Conservation (phyloP, 1,140 invertebrate species). For the Macrobrachium nipponense region DNA sequence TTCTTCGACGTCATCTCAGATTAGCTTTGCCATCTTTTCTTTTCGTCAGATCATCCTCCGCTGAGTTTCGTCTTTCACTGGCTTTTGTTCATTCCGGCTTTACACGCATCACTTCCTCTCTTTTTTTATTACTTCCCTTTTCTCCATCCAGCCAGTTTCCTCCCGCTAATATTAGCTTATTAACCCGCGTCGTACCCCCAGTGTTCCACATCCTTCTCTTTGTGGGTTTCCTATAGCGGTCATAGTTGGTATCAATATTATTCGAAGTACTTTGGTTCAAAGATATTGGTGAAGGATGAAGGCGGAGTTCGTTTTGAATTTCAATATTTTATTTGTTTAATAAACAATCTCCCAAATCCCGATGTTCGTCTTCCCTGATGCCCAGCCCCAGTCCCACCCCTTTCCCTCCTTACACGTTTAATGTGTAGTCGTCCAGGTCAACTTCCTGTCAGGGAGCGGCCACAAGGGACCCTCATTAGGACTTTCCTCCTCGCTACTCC, state of each 20-base stretch:
- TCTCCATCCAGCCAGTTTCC: constrained; percentile 1
- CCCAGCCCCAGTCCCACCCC: not conserved
- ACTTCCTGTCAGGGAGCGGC: not conserved
- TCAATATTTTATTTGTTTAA: too few species aligned
- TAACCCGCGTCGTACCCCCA: too few species aligned
- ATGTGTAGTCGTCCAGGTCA: too few species aligned
- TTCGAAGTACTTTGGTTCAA: too few species aligned
- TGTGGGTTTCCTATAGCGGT: too few species aligned
- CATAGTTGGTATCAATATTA: too few species aligned
- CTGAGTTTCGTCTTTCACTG: not conserved
- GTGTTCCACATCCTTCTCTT: too few species aligned
- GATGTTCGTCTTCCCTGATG: too few species aligned
- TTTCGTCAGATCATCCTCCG: not conserved
- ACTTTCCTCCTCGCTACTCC: not conserved
- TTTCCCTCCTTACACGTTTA: not conserved
- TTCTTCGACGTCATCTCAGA: not conserved
- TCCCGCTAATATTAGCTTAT: too few species aligned
- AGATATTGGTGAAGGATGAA: too few species aligned
- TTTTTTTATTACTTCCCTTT: not conserved
- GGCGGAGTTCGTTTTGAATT: too few species aligned
- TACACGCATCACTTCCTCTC: not conserved
- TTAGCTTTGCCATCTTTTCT: not conserved
- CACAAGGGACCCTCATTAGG: not conserved
- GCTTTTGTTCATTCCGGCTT: not conserved
- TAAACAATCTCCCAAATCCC: too few species aligned